Evolutionary conservation across 1,140 invertebrate species (phyloP).

Genomic region (Macrocentrus cingulum): DNA sequence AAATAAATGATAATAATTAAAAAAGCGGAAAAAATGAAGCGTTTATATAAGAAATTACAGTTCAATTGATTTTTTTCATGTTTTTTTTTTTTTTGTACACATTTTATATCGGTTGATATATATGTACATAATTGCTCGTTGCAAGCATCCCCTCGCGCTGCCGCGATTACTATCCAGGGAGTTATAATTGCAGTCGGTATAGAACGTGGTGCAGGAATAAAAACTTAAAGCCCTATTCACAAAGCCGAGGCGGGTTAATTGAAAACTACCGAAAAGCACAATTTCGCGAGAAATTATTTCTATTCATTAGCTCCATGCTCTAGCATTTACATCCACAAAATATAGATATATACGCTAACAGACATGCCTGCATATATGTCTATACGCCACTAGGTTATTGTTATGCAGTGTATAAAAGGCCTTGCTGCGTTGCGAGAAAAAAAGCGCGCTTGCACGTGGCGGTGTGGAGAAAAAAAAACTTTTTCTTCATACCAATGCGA

Average conservation of each 20-base stretch:
- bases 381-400: constrained; percentile 16
- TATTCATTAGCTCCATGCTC: constrained; percentile 53
- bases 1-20: too few relatives aligned
- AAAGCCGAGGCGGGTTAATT: constrained; percentile 48
- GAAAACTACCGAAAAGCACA: constrained; percentile 60
- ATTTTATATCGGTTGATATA: too few relatives aligned
- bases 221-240: constrained; percentile 45
- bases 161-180: constrained; percentile 1
- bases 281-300: constrained; percentile 58
- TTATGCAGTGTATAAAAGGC: constrained; percentile 2
- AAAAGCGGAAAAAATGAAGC: too few relatives aligned
- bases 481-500: constrained; percentile 35
- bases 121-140: neutral
- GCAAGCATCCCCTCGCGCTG: neutral
- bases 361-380: constrained; percentile 19
- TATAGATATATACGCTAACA: constrained; percentile 1
- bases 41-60: too few relatives aligned
- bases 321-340: constrained; percentile 1
- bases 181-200: constrained; percentile 33
- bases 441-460: constrained; percentile 22
- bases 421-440: constrained; percentile 16
- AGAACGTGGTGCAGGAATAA: constrained; percentile 37
- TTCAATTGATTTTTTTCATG: too few relatives aligned
- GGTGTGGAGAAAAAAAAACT: too few relatives aligned
- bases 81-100: too few relatives aligned